Percentiles rank a stretch among this genome's conserved stretches.
phyloP scores from a whole-genome alignment of 2,113 vertebrate genomes.

The Neofelis nebulosa region DNA sequence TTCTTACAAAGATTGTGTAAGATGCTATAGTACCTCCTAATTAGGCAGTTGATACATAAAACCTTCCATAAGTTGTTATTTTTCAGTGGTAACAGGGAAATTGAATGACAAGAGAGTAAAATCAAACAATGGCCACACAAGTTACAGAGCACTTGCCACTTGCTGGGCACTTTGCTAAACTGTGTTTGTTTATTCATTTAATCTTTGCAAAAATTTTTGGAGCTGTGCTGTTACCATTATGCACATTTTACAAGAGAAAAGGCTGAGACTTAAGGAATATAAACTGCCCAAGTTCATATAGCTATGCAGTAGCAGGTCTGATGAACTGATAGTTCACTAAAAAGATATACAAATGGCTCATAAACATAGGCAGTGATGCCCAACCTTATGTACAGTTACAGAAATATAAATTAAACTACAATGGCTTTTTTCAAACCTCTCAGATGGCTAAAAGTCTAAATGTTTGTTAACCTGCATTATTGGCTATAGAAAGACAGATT shows the following conservation, averaged over 20 bases:
- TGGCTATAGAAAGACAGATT: neutral
- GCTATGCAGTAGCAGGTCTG: neutral
- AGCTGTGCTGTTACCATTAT: neutral
- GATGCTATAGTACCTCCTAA: neutral
- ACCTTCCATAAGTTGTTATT: neutral
- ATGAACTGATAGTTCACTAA: neutral
- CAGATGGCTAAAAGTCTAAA: neutral
- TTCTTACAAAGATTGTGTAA: neutral
- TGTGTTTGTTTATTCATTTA: conserved; percentile 9
- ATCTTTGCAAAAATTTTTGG: neutral
- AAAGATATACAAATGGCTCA: neutral
- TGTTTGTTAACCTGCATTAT: neutral
- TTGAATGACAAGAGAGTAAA: neutral
- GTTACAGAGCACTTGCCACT: neutral
- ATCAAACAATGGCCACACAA: neutral
- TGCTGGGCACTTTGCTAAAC: neutral
- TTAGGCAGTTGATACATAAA: neutral
- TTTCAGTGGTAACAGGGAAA: neutral
- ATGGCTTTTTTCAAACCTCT: neutral
- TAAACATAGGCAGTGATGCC: neutral
- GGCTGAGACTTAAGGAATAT: neutral
- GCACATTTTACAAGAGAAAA: neutral
- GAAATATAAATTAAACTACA: neutral
- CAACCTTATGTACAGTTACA: neutral
- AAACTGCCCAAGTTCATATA: neutral